Conservation (phyloP, 1,140 invertebrate genomes). For the Lordiphosa collinella region DNA sequence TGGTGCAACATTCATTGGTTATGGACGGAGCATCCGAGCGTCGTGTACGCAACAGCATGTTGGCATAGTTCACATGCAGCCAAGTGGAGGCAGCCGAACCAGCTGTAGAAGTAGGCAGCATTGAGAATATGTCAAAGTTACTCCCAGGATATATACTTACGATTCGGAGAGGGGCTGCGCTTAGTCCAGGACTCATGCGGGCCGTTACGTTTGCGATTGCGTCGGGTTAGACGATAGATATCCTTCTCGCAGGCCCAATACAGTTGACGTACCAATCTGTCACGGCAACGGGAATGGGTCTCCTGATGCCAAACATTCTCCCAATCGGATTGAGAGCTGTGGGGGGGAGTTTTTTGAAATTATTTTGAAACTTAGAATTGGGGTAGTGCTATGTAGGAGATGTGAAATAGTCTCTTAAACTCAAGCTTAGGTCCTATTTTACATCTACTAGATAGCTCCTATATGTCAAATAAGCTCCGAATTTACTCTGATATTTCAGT, state of each 20-base stretch:
- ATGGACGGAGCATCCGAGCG: conserved; percentile 80
- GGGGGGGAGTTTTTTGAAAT: background rate
- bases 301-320: conserved; percentile 82
- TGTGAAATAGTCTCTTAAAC: too few species aligned
- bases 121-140: too few species aligned
- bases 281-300: conserved; percentile 81
- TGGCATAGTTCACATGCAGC: conserved; percentile 71
- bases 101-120: too few species aligned
- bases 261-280: conserved; percentile 81
- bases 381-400: too few species aligned
- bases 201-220: conserved; percentile 64
- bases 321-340: conserved; percentile 82
- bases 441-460: too few species aligned
- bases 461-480: too few species aligned
- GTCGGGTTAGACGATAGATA: conserved; percentile 81
- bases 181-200: conserved; percentile 42
- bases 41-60: conserved; percentile 71
- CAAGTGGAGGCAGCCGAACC: conserved; percentile 62
- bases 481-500: too few species aligned
- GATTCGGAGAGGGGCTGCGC: conserved; percentile 9
- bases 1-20: conserved; percentile 83
- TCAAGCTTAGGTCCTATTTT: too few species aligned
- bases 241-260: conserved; percentile 84
- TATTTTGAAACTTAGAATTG: too few species aligned
- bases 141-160: conserved; percentile 24